Base-by-base conservation (phyloP, 2,888 invertebrate genomes). In the Ormyrus labotus region DNA sequence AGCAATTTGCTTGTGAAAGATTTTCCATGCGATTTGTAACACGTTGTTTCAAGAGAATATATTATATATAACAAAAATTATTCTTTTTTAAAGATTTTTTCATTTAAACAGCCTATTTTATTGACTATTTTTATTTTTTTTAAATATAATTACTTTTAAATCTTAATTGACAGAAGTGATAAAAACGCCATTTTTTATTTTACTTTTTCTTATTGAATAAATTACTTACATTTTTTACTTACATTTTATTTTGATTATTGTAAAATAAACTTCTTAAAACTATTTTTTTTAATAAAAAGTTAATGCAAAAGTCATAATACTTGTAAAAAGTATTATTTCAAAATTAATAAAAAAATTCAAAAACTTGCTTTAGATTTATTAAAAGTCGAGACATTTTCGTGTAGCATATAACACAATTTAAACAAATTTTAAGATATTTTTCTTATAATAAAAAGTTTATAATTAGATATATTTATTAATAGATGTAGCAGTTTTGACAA, bases 21-120 rank as follows among this genome's bases (percentile, higher is more conserved):
- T 74, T 80, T 71, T 80, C 65, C 80, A 80, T 75, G 60, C 74
- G 60, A 80, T 80, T 80, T 80, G 80, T 80, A 80, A 70, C 45
- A 80, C 65, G 80, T 78, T 78, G 72, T 75, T 80, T 71, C 80
- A 65, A 80, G 75, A 80, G 75, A 80, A 80, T 80, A 80, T 80
- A 80, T 80, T 74, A 69, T 80, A 79, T 79, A 79, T 69, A 72
- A 78, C 65, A 78, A 68, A 72, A 70, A 53, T 58, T 34, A 34
- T 34, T 34, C 34, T 34, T 34, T 34, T 4, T 34, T 3, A 34
- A 34, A 34, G 34, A 34, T 34, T 34, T 34, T 34, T 34, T 34
- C 34, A 34, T 34, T 3, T 34, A 34, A 34, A 34, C 34, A 34
- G 34, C 34, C 34, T 34, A 34, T 34, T 34, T 34, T 34, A 34